Percentiles rank a stretch among this genome's conserved stretches.
Evolutionary conservation across 2,113 vertebrate genomes (phyloP).

Genomic region (Trogon surrucura): DNA sequence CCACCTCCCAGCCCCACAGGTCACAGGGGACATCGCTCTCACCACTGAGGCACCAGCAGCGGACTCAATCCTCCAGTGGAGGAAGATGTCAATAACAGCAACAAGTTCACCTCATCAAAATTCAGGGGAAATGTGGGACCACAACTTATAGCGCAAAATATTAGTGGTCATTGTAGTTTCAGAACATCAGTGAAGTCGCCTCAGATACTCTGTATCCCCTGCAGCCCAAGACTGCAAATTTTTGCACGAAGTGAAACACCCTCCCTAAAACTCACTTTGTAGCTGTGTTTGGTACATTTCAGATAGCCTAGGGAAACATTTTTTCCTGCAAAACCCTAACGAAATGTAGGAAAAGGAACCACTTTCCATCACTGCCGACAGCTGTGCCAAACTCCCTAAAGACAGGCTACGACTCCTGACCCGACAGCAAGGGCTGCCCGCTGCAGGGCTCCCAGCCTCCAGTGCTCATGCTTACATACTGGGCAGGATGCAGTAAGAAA

Average conservation of each 20-base stretch:
- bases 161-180: fast-evolving
- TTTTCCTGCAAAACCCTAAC: neutral
- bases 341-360: neutral
- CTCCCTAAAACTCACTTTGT: neutral
- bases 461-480: neutral
- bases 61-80: neutral
- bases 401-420: neutral
- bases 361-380: neutral
- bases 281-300: neutral
- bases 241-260: neutral
- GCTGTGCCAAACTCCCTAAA: neutral
- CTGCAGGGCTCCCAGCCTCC: neutral
- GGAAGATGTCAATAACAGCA: neutral
- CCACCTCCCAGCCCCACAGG: neutral
- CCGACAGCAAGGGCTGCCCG: neutral
- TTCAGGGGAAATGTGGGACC: neutral
- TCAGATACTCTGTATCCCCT: neutral
- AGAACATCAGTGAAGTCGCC: neutral
- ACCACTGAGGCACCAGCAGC: neutral
- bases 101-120: neutral
- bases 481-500: neutral
- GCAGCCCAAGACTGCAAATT: neutral
- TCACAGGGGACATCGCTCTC: fast-evolving
- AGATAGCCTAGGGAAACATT: neutral
- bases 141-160: neutral